phyloP scores from a whole-genome alignment of 2,888 invertebrate species.

The Drosophila infuscata region DNA sequence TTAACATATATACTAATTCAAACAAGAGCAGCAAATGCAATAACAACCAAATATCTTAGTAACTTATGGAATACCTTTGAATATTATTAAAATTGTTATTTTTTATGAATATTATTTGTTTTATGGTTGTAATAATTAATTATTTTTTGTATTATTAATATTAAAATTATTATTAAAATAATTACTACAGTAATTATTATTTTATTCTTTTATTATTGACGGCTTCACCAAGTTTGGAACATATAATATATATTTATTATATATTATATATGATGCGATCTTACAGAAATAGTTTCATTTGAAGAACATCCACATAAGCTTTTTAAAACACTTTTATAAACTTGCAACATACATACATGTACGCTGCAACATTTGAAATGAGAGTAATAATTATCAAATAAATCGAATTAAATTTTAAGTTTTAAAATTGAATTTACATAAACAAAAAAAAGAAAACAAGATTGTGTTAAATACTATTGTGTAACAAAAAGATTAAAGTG shows the following conservation, averaged over 20 bases:
- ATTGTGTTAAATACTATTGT: constrained; percentile 59
- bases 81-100: constrained; percentile 10
- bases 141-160: not conserved
- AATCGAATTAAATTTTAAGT: constrained; percentile 68
- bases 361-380: constrained; percentile 23
- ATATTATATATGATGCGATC: constrained; percentile 15
- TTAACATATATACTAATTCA: constrained; percentile 8
- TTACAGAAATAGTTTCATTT: constrained; percentile 17
- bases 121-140: not conserved
- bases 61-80: constrained; percentile 29
- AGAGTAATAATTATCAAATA: constrained; percentile 62
- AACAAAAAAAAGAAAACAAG: constrained; percentile 1
- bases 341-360: constrained; percentile 25
- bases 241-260: constrained; percentile 7
- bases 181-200: constrained; percentile 10
- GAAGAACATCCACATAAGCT: constrained; percentile 9
- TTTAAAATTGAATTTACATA: constrained; percentile 63
- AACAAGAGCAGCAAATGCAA: constrained; percentile 14
- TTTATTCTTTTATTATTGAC: constrained; percentile 20
- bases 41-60: constrained; percentile 24
- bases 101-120: not conserved
- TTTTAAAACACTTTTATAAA: constrained; percentile 14
- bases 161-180: constrained; percentile 8
- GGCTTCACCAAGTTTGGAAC: not conserved
- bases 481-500: constrained; percentile 38